Percentiles rank a stretch among this genome's conserved stretches.
Conservation (phyloP, 2,113 vertebrate genomes). For the Phylloscopus trochiloides region DNA sequence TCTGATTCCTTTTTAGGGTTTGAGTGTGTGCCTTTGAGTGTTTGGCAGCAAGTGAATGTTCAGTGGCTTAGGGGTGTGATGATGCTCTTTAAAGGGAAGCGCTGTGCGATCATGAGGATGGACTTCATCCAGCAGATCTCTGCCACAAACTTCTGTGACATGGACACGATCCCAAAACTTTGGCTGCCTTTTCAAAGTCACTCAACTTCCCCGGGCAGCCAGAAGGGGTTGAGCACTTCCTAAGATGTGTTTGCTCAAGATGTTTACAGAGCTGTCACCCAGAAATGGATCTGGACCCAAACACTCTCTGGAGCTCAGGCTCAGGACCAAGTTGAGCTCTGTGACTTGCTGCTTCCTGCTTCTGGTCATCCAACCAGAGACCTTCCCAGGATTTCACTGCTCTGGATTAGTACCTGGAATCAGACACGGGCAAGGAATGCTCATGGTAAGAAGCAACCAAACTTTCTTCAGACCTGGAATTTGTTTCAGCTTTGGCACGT, state of each 20-base stretch:
- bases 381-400: no score
- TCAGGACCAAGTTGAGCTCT: background rate
- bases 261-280: background rate
- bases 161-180: background rate
- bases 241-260: background rate
- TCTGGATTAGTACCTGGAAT: background rate
- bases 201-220: background rate
- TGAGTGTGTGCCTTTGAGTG: background rate
- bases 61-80: background rate
- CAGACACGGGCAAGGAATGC: background rate
- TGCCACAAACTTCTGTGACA: background rate
- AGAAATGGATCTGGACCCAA: background rate
- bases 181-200: background rate
- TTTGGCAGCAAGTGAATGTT: background rate
- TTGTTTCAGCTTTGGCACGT: background rate
- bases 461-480: background rate
- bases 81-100: slow-evolving; percentile 18
- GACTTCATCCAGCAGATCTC: background rate
- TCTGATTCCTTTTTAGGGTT: slow-evolving; percentile 10
- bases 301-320: background rate
- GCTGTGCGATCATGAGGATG: background rate
- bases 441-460: background rate
- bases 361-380: background rate
- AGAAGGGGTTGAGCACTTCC: background rate
- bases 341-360: background rate